A percentile compares a stretch with the other conserved stretches of the same genome.
phyloP scores from a whole-genome alignment of 2,888 invertebrate species.

The Macaria liturata region DNA sequence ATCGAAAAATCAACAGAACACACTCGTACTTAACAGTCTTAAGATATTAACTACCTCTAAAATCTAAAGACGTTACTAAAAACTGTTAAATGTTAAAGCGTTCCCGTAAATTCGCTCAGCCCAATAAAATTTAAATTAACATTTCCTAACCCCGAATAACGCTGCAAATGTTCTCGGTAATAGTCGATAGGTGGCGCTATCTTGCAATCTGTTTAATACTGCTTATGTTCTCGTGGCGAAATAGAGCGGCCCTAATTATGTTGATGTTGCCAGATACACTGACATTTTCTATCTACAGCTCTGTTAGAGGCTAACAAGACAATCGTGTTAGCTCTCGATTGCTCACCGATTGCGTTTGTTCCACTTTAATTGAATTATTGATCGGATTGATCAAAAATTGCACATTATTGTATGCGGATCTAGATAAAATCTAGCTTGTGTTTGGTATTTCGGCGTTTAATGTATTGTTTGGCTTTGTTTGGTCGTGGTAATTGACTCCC shows the following conservation, averaged over 20 bases:
- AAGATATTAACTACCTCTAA: no score
- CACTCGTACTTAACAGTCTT: no score
- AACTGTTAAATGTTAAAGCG: no score
- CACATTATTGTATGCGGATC: conserved; percentile 10
- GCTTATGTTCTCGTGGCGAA: conserved; percentile 42
- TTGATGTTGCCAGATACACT: conserved; percentile 49
- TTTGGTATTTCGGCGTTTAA: neutral
- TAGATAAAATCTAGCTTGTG: conserved; percentile 3
- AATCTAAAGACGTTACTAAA: no score
- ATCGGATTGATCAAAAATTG: conserved; percentile 22
- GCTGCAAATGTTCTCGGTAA: conserved; percentile 31
- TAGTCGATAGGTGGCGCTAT: conserved; percentile 41
- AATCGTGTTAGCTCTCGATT: conserved; percentile 26
- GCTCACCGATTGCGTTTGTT: conserved; percentile 21
- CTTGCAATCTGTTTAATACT: conserved; percentile 19
- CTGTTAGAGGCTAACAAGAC: conserved; percentile 34
- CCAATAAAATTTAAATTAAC: no score
- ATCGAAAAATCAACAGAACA: no score
- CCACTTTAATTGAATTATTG: conserved; percentile 26
- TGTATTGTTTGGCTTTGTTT: conserved; percentile 1
- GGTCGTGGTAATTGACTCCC: neutral
- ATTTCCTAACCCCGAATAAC: neutral
- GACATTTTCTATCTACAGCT: conserved; percentile 45
- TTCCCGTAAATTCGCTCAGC: no score
- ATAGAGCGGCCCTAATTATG: conserved; percentile 52